Percentiles rank a stretch among this genome's conserved stretches.
phyloP scores from a whole-genome alignment of 2,888 invertebrate species.

The Drosophila dives region DNA sequence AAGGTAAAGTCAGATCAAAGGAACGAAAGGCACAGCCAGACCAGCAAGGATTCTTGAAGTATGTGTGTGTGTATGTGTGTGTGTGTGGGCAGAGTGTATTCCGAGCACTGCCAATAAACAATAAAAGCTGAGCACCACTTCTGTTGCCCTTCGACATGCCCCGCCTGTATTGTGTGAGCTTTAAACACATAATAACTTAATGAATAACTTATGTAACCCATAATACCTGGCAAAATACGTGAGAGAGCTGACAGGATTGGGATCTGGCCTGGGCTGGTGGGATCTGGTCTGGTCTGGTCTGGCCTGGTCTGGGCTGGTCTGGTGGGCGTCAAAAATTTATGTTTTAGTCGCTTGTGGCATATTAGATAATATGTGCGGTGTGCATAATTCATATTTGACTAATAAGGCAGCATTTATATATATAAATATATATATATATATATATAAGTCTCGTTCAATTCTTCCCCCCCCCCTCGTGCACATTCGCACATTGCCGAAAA shows the following conservation, averaged over 20 bases:
- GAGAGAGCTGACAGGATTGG: slow-evolving; percentile 19
- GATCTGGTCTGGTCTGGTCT: background rate
- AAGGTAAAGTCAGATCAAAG: slow-evolving; percentile 59
- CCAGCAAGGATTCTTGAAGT: slow-evolving; percentile 4
- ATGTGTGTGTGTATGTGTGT: slow-evolving; percentile 3
- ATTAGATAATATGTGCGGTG: slow-evolving; percentile 66
- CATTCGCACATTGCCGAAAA: slow-evolving; percentile 30
- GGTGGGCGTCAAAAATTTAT: slow-evolving; percentile 66
- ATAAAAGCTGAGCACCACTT: slow-evolving; percentile 66
- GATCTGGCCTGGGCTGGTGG: background rate
- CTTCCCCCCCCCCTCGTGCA: background rate
- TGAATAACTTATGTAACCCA: slow-evolving; percentile 67
- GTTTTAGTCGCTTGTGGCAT: slow-evolving; percentile 60
- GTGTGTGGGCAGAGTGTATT: slow-evolving; percentile 26
- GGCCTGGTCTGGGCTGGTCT: too few relatives aligned
- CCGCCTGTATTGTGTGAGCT: slow-evolving; percentile 57
- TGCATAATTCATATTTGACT: slow-evolving; percentile 58
- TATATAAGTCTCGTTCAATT: background rate
- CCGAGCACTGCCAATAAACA: slow-evolving; percentile 66
- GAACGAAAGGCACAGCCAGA: slow-evolving; percentile 20
- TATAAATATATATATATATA: slow-evolving; percentile 34
- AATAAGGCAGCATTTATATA: slow-evolving; percentile 52
- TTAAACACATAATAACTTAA: slow-evolving; percentile 80
- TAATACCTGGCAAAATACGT: slow-evolving; percentile 58
- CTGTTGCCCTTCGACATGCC: slow-evolving; percentile 24